Evolutionary conservation across 2,113 vertebrate genomes (phyloP).

Genomic region (Hippopotamus amphibius): DNA sequence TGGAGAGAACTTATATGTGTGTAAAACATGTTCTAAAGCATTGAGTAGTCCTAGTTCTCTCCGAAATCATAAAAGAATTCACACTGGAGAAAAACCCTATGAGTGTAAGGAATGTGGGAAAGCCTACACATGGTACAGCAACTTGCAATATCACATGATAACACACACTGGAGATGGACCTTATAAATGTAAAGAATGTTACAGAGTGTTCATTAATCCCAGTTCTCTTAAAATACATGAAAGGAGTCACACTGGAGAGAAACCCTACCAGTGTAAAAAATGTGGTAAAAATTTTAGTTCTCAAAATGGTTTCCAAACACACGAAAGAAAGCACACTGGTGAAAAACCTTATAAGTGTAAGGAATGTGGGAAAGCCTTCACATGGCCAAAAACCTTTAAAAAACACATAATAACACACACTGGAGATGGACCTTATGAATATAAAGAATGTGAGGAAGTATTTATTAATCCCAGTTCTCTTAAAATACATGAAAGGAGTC

Average conservation of each 20-base stretch:
- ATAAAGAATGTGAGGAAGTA: neutral
- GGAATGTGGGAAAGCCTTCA: neutral
- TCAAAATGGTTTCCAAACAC: neutral
- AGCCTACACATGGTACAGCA: no score
- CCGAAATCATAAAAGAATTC: no score
- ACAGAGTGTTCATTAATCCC: neutral
- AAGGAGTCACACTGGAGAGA: neutral
- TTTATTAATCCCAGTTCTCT: no score
- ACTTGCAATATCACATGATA: no score
- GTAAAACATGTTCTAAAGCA: no score
- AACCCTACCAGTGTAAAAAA: neutral
- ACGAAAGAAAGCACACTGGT: neutral
- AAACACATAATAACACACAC: neutral
- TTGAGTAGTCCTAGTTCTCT: no score
- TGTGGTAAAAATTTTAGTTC: neutral
- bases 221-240: conserved; percentile 12
- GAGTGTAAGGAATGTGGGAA: no score
- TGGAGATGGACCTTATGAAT: neutral
- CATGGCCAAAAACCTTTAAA: no score
- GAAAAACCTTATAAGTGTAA: neutral
- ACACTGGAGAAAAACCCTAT: no score
- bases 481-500: neutral
- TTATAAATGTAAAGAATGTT: neutral
- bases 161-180: neutral
- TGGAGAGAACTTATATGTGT: no score